phyloP scores from a whole-genome alignment of 2,113 vertebrate species.

The Myocastor coypus region DNA sequence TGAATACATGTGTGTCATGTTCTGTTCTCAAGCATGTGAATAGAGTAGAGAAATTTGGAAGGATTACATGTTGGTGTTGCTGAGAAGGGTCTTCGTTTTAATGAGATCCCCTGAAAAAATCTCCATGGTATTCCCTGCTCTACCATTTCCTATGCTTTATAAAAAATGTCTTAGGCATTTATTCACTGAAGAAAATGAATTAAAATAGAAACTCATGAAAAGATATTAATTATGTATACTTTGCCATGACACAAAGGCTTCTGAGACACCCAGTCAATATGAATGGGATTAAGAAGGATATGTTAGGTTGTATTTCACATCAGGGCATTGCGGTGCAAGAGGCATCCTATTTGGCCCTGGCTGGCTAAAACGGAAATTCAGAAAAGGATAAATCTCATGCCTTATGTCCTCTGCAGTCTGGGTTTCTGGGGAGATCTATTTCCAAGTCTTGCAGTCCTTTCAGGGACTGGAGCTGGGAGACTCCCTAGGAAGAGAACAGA shows the following conservation, averaged over 20 bases:
- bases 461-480: not conserved
- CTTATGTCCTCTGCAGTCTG: not conserved
- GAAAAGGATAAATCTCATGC: not conserved
- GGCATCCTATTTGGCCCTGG: not conserved
- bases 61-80: not conserved
- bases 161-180: not conserved
- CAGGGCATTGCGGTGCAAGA: not conserved
- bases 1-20: not conserved
- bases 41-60: not conserved
- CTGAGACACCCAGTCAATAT: not conserved
- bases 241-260: not conserved
- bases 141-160: not conserved
- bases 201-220: conserved; percentile 24
- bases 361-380: not conserved
- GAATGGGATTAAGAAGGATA: not conserved
- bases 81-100: not conserved
- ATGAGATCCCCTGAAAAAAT: not conserved
- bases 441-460: not conserved
- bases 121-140: not conserved
- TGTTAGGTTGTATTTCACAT: not conserved
- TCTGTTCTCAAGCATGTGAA: not conserved
- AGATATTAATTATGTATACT: not conserved
- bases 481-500: not conserved
- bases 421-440: conserved; percentile 12
- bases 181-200: conserved; percentile 12